Percentiles rank a stretch among this genome's conserved stretches.
phyloP scores from a whole-genome alignment of 1,140 invertebrate species.

The Drosophila melanogaster region Release_6_plus_ISO1_MT NC_004354.4:4584001-4584500 shows the following conservation, averaged over 20 bases:
- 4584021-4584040: not conserved
- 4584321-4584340: not conserved
- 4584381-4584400: not conserved
- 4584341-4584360: not conserved
- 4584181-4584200: constrained; percentile 29
- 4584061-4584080: constrained; percentile 49
- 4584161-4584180: constrained; percentile 67
- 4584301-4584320: not conserved
- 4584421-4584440: constrained; percentile 17
- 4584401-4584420: not conserved
- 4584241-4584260: constrained; percentile 78
- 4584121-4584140: constrained; percentile 19
- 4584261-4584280: constrained; percentile 47
- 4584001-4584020: too few relatives aligned
- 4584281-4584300: not conserved
- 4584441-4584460: constrained; percentile 50
- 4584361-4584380: not conserved
- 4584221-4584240: constrained; percentile 48
- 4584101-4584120: constrained; percentile 69
- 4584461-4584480: constrained; percentile 73
- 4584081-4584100: constrained; percentile 75
- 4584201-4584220: not conserved
- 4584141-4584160: constrained; percentile 59
- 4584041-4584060: constrained; percentile 49
- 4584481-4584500: constrained; percentile 43